Evolutionary conservation across 2,113 vertebrate species (phyloP), one percentile per base, ranked within the genome.

Genomic region (Cynoglossus semilaevis): DNA sequence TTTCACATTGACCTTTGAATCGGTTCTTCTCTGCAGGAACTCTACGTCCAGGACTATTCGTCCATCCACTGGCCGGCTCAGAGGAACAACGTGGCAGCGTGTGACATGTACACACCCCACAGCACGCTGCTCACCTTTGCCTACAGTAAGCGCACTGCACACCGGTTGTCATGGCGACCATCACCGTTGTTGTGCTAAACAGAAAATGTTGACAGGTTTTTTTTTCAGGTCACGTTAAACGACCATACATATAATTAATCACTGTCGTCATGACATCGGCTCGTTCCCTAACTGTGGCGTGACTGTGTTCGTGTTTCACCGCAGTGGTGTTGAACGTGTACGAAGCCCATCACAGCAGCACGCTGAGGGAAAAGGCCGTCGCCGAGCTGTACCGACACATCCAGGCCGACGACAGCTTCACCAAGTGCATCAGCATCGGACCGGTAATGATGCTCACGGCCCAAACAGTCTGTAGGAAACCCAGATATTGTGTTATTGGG

Each of bases 41-140:
- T 99, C n/a, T 99, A 98, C 0, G 54, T 96, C 44, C 89, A 98
- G 52, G 94, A 98, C 69, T 99, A 95, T 0, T 8, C 63, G 46
- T 82, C 83, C 67, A 96, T 98, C n/a, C 63, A 94, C 86, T 99
- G 97, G 96, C 91, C 91, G 0, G 91, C 92, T 0, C 97, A 99
- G 86, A 93, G 91, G 76, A 92, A 89, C 89, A 95, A 94, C 0
- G 88, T 99, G 66, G 92, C 93, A 13, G 72, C 87, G 0, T 92
- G 90, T 15, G 97, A 98, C 5, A 9, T 96, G 56, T 98, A 97
- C 83, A 97, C 93, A 0, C 93, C 94, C 0, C 96, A 98, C 78
- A 97, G 93, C 85, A 87, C 88, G 43, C 86, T 98, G 47, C 93
- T 98, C 51, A 80, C 11, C 0, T 1, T 83, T 0, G 83, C 90